Evolutionary conservation across 1,140 invertebrate species (phyloP).

Genomic region (Dendroctonus ponderosae): DNA sequence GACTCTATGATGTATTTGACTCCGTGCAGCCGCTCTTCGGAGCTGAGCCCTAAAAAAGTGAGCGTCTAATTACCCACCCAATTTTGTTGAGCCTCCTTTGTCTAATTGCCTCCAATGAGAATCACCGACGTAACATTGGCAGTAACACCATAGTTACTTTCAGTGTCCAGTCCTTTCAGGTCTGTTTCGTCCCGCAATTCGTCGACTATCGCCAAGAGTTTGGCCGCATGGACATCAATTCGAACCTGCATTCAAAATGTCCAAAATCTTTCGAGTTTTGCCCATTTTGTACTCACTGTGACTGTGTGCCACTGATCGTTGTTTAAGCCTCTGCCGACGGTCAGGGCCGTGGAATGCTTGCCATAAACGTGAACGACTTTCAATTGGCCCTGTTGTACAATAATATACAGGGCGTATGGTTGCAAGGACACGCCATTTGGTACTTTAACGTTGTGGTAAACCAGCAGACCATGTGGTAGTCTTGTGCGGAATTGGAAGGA

Average conservation of each 20-base stretch:
- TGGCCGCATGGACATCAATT: constrained; percentile 79
- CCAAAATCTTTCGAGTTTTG: not conserved
- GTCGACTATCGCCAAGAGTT: constrained; percentile 81
- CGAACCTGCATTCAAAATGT: constrained; percentile 54
- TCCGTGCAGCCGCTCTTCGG: constrained; percentile 79
- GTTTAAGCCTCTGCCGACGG: constrained; percentile 84
- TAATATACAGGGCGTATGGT: constrained; percentile 84
- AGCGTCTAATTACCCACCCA: not conserved
- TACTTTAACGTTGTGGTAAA: constrained; percentile 87
- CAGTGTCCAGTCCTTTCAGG: constrained; percentile 74
- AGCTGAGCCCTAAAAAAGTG: constrained; percentile 68
- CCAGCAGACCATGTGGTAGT: constrained; percentile 79
- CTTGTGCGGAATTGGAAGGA: constrained; percentile 84
- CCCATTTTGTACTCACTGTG: constrained; percentile 55
- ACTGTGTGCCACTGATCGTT: constrained; percentile 87
- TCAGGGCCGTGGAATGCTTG: constrained; percentile 78
- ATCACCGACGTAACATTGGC: constrained; percentile 82
- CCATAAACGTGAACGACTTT: constrained; percentile 89
- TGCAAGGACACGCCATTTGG: constrained; percentile 67
- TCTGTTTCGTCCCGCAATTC: constrained; percentile 74
- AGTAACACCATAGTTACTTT: constrained; percentile 79
- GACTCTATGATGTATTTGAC: constrained; percentile 90
- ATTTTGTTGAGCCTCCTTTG: not conserved
- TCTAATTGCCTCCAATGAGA: constrained; percentile 73
- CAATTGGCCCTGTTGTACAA: constrained; percentile 83